Conservation (phyloP, 2,888 invertebrate genomes). For the Pelosia muscerda region DNA sequence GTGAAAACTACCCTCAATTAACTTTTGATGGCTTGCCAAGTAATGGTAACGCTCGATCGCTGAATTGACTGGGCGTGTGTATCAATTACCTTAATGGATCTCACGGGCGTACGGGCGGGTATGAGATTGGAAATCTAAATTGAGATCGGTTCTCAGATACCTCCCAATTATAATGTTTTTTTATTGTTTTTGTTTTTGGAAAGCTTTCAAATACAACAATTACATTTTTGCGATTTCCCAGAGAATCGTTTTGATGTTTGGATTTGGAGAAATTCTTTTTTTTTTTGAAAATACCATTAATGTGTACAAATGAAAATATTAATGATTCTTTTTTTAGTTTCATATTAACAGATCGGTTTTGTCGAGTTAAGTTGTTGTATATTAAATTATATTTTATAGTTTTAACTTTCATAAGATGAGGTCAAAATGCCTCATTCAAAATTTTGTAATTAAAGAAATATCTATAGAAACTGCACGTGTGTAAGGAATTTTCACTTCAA, state of each 20-base stretch:
- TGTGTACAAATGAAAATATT: background rate
- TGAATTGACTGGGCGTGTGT: slow-evolving; percentile 70
- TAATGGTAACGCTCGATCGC: slow-evolving; percentile 51
- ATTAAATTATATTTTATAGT: too few species aligned
- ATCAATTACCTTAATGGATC: slow-evolving; percentile 76
- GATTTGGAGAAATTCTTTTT: background rate
- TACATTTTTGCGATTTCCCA: background rate
- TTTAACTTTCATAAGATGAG: too few species aligned
- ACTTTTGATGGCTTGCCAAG: slow-evolving; percentile 53
- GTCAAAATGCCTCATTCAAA: too few species aligned
- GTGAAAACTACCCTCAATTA: slow-evolving; percentile 53
- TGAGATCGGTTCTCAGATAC: slow-evolving; percentile 41
- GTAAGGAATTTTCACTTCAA: background rate
- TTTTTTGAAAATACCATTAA: background rate
- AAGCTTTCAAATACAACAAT: background rate
- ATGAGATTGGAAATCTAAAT: slow-evolving; percentile 44
- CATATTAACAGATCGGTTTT: background rate
- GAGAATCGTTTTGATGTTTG: background rate
- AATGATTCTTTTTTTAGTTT: background rate
- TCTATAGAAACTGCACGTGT: too few species aligned
- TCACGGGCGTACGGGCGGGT: slow-evolving; percentile 54
- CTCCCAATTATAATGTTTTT: slow-evolving; percentile 42
- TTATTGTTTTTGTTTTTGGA: slow-evolving; percentile 26
- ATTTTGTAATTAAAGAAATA: too few species aligned
- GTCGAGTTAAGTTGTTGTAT: too few species aligned